phyloP scores from a whole-genome alignment of 2,888 invertebrate genomes.

The Cyclophora albipunctata region DNA sequence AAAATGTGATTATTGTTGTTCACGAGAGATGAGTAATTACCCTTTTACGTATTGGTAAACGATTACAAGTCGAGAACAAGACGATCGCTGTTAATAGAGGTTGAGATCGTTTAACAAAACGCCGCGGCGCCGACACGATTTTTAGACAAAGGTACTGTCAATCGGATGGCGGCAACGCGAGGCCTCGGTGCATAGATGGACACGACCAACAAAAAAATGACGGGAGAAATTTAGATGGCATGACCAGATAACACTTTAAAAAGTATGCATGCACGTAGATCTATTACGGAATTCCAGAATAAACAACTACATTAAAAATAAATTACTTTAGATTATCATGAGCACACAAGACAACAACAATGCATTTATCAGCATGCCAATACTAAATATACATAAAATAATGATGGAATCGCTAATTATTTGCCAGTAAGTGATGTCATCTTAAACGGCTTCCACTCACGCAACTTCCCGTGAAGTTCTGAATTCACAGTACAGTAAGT shows the following conservation, averaged over 20 bases:
- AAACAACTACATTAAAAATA: too few relatives aligned
- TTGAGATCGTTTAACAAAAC: conserved; percentile 51
- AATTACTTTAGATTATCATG: too few relatives aligned
- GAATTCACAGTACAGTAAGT: conserved; percentile 17
- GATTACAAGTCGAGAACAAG: conserved; percentile 54
- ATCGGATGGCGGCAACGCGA: conserved; percentile 30
- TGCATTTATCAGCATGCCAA: too few relatives aligned
- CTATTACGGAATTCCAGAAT: too few relatives aligned
- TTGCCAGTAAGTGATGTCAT: conserved; percentile 20
- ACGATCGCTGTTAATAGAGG: conserved; percentile 57
- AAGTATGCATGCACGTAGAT: conserved; percentile 13
- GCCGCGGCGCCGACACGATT: conserved; percentile 51
- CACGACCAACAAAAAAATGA: conserved; percentile 43
- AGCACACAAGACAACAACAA: too few relatives aligned
- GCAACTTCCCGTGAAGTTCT: conserved; percentile 27
- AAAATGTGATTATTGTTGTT: conserved; percentile 44
- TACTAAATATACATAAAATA: too few relatives aligned
- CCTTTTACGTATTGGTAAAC: conserved; percentile 51
- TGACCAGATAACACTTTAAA: conserved; percentile 33
- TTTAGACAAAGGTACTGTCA: conserved; percentile 55
- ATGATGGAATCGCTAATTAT: too few relatives aligned
- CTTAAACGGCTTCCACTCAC: conserved; percentile 33
- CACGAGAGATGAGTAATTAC: conserved; percentile 56
- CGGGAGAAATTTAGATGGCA: conserved; percentile 41
- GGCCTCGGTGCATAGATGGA: conserved; percentile 29